These are phyloP conservation scores for Amorpha juglandis DNA, from an alignment of 2,888 invertebrate genomes.

Conservation along the genomic window DNA sequence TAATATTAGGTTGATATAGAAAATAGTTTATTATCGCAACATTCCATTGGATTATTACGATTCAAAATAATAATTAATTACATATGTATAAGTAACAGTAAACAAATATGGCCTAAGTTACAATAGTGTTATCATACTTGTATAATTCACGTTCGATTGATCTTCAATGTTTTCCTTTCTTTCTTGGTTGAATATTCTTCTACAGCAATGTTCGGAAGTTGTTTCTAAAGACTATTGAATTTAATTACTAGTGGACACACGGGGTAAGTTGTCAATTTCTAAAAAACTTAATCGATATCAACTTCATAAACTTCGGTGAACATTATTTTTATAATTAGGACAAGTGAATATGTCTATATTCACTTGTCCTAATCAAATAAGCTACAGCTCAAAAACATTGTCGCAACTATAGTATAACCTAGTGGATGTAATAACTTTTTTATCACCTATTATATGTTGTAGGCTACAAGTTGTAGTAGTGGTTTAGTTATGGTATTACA, in stretches of 20 bases:
- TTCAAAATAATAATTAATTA: neutral
- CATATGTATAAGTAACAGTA: neutral
- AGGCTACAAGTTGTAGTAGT: no score
- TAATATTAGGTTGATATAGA: neutral
- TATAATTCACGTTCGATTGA: neutral
- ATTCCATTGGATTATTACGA: neutral
- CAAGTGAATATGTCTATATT: no score
- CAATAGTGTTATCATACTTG: conserved; percentile 4
- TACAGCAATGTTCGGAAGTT: conserved; percentile 3
- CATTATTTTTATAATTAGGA: no score
- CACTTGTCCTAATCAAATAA: no score
- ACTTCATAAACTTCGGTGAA: neutral
- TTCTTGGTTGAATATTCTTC: neutral
- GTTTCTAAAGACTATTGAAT: neutral
- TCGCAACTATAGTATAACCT: no score
- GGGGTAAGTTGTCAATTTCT: conserved; percentile 1
- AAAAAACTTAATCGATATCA: no score
- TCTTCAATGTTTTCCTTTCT: conserved; percentile 13
- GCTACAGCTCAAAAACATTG: no score
- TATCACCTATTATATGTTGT: no score
- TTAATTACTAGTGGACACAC: neutral
- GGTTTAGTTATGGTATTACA: no score
- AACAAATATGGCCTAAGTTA: neutral
- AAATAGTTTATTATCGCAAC: neutral
- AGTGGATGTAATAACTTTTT: no score